Evolutionary conservation across 2,888 invertebrate species (phyloP).

Genomic region (Alsophila aescularia): DNA sequence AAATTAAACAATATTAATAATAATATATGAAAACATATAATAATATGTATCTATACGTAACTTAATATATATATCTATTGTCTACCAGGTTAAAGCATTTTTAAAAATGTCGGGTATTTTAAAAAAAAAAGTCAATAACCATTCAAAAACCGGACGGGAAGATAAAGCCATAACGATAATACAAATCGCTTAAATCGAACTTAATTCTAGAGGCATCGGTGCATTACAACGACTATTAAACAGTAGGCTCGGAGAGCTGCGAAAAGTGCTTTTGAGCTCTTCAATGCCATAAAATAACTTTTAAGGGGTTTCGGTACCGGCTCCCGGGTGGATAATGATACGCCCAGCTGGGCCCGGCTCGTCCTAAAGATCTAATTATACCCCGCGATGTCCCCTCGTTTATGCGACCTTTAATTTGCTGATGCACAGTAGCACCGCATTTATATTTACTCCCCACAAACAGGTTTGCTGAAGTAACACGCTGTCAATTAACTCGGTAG

Average conservation of each 20-base stretch:
- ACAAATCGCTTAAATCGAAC: conserved; percentile 23
- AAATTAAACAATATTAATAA: too few species aligned
- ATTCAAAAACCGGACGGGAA: conserved; percentile 17
- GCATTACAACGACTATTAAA: conserved; percentile 49
- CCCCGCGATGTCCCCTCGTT: conserved; percentile 56
- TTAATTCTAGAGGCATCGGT: conserved; percentile 43
- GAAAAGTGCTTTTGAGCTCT: conserved; percentile 37
- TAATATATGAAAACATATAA: too few species aligned
- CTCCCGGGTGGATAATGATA: conserved; percentile 50
- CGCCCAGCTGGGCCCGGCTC: conserved; percentile 42
- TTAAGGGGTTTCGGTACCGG: conserved; percentile 17
- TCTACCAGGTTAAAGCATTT: too few species aligned
- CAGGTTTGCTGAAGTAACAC: conserved; percentile 75
- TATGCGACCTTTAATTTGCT: conserved; percentile 72
- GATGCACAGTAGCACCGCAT: conserved; percentile 49
- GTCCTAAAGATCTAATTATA: conserved; percentile 64
- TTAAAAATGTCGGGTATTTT: too few species aligned
- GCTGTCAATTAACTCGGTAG: conserved; percentile 69
- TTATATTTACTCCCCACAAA: conserved; percentile 58
- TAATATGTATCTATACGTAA: too few species aligned
- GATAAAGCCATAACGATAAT: conserved; percentile 24
- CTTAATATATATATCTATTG: too few species aligned
- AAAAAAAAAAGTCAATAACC: conserved; percentile 16
- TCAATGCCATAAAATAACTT: conserved; percentile 42
- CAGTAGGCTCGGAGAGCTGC: conserved; percentile 36